These are phyloP conservation scores for Gobionotothen gibberifrons DNA, from an alignment of 2,797 vertebrate genomes.

Conservation along the genomic window DNA sequence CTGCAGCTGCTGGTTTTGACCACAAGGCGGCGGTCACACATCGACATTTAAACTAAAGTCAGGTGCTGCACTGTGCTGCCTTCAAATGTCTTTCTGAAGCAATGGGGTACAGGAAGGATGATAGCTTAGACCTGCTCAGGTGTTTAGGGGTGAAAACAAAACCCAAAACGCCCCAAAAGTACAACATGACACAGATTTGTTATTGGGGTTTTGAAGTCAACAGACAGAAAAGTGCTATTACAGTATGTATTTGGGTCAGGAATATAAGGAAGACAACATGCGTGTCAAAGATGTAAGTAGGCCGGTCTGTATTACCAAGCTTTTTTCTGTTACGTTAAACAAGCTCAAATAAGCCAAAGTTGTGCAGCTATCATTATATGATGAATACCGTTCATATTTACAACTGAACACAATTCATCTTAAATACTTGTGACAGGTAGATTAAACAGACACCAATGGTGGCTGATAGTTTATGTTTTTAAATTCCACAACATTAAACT, in stretches of 20 bases:
- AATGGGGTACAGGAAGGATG: not conserved
- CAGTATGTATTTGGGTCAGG: not conserved
- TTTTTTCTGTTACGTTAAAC: not conserved
- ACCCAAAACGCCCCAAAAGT: not conserved
- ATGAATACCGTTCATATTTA: too few species aligned
- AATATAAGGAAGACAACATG: not conserved
- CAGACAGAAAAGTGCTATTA: not conserved
- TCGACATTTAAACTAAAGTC: slow-evolving; percentile 35
- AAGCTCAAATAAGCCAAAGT: not conserved
- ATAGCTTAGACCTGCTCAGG: not conserved
- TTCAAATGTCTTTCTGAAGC: slow-evolving; percentile 18
- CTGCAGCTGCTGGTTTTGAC: slow-evolving; percentile 26
- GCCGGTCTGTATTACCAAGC: not conserved
- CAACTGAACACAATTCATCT: not conserved
- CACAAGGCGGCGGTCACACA: slow-evolving; percentile 70
- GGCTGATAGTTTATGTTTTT: not conserved
- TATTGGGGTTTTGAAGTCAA: accelerated
- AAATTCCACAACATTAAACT: too few species aligned
- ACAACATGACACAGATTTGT: not conserved
- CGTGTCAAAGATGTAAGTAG: not conserved
- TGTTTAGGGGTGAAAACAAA: not conserved
- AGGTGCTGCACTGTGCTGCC: slow-evolving; percentile 44
- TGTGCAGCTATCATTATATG: not conserved
- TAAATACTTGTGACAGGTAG: not conserved
- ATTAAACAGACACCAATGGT: not conserved